Evolutionary conservation across 2,888 invertebrate species (phyloP), one percentile per base, ranked within the genome.

Genomic region (Argyresthia albistria): DNA sequence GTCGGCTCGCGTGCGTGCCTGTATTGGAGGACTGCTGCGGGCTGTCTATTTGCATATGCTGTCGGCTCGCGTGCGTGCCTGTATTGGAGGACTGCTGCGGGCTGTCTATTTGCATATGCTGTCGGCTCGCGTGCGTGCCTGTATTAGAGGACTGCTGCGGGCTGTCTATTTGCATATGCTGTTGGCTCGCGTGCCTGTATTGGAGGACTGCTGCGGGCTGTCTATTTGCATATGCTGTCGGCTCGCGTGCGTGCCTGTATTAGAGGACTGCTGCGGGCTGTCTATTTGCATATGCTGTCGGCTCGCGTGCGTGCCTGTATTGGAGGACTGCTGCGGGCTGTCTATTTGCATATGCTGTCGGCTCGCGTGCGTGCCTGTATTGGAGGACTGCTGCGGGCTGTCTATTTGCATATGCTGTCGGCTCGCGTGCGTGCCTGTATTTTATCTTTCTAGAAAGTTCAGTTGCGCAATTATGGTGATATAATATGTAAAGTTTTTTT

Each of bases 31-130:
- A 11, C 53, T 46, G 57, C 47, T 46, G 45, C 50, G 15, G 39
- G 35, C 39, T 54, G 55, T 56, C 53, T 55, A 56, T 60, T 60
- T 57, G 56, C 54, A 35, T 47, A n/a, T 53, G 56, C 51, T 15
- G 25, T 25, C 25, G 25, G 25, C 25, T n/a, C n/a, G n/a, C n/a
- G n/a, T n/a, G 25, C 3, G 25, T 25, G 25, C 25, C 25, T 25
- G 2, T 25, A 45, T 53, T 46, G 49, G 56, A 53, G n/a, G 55
- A 11, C 53, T 46, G 57, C 47, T 46, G 45, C 50, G 15, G 39
- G 35, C 39, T 54, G 55, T 56, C 53, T 55, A 56, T 60, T 60
- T 57, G 56, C 54, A 35, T 47, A n/a, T 53, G 56, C 51, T 15
- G 25, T 25, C 25, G 25, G 25, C 25, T n/a, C n/a, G n/a, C n/a